Evolutionary conservation across 2,113 vertebrate species (phyloP).

Genomic region (Corapipo altera): DNA sequence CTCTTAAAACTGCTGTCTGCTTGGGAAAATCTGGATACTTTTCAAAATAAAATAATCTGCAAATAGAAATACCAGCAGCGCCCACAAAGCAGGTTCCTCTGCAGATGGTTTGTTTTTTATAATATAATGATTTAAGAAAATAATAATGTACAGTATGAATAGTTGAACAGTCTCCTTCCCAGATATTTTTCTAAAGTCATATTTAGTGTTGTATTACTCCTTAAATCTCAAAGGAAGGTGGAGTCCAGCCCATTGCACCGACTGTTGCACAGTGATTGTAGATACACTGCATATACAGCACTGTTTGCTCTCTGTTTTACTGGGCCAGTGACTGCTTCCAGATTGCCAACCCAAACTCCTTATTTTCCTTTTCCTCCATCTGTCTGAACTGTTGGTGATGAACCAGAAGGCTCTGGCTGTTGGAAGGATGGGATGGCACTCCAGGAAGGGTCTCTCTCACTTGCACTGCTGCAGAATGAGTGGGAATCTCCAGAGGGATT

Average conservation of each 20-base stretch:
- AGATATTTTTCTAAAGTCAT: neutral
- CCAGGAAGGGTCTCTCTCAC: neutral
- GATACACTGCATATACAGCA: neutral
- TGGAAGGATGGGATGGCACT: neutral
- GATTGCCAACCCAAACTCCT: neutral
- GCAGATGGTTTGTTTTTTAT: neutral
- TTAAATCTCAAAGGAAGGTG: neutral
- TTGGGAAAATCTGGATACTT: neutral
- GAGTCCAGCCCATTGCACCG: neutral
- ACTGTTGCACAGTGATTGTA: neutral
- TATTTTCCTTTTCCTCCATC: neutral
- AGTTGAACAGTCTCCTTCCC: neutral
- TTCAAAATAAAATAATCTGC: neutral
- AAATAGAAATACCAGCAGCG: neutral
- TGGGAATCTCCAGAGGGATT: neutral
- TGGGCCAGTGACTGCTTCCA: neutral
- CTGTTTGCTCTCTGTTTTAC: neutral
- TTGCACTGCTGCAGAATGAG: neutral
- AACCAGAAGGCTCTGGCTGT: neutral
- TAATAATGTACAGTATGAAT: neutral
- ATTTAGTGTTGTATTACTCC: neutral
- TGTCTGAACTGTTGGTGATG: neutral
- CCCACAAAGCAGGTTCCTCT: neutral
- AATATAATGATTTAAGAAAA: neutral
- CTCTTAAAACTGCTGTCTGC: neutral